These are phyloP conservation scores for Anas platyrhynchos DNA, from an alignment of 2,113 vertebrate genomes.

Conservation along the genomic window DNA sequence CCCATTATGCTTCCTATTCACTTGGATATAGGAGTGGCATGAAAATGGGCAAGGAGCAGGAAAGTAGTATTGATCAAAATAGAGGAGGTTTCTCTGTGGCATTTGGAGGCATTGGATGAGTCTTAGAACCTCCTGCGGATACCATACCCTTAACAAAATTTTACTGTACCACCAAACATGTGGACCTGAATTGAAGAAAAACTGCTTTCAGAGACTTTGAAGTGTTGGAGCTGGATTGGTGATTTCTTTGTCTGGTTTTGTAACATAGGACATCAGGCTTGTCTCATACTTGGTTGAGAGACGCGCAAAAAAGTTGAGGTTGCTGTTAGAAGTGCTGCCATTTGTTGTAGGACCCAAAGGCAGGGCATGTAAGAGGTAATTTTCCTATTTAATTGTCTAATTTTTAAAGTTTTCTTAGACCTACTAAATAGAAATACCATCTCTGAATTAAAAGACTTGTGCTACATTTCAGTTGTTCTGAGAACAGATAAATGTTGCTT, in stretches of 20 bases:
- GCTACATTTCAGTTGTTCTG: not conserved
- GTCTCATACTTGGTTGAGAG: not conserved
- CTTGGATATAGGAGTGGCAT: not conserved
- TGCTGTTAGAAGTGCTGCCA: not conserved
- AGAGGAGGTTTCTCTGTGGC: not conserved
- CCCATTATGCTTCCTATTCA: not conserved
- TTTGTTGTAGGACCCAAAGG: not conserved
- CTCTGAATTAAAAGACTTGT: not conserved
- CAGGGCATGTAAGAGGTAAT: not conserved
- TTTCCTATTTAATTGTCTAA: not conserved
- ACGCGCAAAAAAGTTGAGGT: not conserved
- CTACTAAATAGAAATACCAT: not conserved
- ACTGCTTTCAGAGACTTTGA: not conserved
- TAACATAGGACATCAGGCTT: fast-evolving
- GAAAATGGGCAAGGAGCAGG: not conserved
- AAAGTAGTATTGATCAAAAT: not conserved
- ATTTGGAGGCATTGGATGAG: not conserved
- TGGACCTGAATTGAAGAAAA: not conserved
- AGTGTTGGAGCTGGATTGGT: not conserved
- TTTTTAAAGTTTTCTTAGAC: not conserved
- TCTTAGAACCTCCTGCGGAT: not conserved
- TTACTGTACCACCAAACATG: not conserved
- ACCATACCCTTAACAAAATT: not conserved
- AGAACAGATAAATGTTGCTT: not conserved
- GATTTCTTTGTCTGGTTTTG: not conserved